Conservation (phyloP, 2,113 vertebrate species). For the Aplodontia rufa region DNA sequence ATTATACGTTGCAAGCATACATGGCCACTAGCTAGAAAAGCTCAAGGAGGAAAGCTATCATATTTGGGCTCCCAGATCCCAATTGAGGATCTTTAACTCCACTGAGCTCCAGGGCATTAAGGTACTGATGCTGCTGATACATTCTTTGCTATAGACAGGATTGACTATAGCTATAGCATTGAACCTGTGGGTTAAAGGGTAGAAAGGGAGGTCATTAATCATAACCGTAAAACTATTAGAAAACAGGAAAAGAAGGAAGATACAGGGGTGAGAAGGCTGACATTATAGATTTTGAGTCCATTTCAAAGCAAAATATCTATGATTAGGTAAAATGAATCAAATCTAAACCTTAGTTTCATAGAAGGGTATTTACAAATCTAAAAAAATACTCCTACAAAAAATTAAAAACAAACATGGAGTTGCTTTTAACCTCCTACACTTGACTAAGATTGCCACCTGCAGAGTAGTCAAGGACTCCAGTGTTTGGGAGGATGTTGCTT, state of each 20-base stretch:
- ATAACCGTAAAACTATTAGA: no score
- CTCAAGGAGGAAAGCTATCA: background rate
- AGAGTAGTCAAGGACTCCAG: no score
- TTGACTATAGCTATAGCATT: background rate
- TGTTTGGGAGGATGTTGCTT: background rate
- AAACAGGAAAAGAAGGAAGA: background rate
- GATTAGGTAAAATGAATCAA: background rate
- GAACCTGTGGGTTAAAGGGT: background rate
- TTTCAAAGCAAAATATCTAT: conserved; percentile 7
- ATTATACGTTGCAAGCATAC: background rate
- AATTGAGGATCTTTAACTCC: background rate
- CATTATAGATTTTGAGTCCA: background rate
- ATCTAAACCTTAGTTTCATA: background rate
- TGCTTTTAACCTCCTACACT: background rate
- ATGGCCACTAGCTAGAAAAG: background rate
- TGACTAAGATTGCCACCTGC: background rate
- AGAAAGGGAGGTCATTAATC: no score
- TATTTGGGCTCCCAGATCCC: background rate
- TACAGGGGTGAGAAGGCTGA: no score
- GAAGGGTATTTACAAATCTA: background rate
- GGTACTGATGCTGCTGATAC: no score
- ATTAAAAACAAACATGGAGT: no score
- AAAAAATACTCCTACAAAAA: background rate
- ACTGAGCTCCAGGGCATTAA: background rate
- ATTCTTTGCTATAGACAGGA: background rate